Evolutionary conservation across 2,113 vertebrate genomes (phyloP).

Genomic region (Lucifuga dentata): DNA sequence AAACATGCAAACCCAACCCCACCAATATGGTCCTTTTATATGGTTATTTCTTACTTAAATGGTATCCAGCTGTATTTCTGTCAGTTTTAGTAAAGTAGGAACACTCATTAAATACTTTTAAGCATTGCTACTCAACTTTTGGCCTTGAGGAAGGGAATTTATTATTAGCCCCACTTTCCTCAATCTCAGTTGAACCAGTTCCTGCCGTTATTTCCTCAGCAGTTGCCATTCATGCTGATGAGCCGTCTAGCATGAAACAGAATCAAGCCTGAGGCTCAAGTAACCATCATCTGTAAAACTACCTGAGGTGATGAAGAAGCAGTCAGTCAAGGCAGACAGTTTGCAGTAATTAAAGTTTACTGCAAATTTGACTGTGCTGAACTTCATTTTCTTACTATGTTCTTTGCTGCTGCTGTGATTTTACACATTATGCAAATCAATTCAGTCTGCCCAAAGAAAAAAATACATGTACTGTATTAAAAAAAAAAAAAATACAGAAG

Average conservation of each 20-base stretch:
- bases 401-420: no score
- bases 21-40: no score
- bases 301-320: slow-evolving; percentile 5
- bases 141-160: slow-evolving; percentile 29
- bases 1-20: no score
- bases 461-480: no score
- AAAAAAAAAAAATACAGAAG: no score
- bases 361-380: not conserved
- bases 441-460: no score
- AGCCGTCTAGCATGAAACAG: slow-evolving; percentile 37
- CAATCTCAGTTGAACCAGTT: slow-evolving; percentile 25
- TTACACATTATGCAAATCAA: no score
- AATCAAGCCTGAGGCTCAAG: slow-evolving; percentile 31
- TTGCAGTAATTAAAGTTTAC: slow-evolving; percentile 18
- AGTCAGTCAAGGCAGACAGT: not conserved
- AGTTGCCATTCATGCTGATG: slow-evolving; percentile 51
- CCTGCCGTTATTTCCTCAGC: slow-evolving; percentile 5
- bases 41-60: not conserved
- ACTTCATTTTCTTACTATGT: no score
- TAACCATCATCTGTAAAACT: slow-evolving; percentile 15
- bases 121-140: slow-evolving; percentile 17
- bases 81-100: not conserved
- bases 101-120: slow-evolving; percentile 1
- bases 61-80: not conserved
- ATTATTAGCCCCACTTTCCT: slow-evolving; percentile 27